Conservation (phyloP, 2,888 invertebrate genomes). For the Sphaerophoria rueppellii region DNA sequence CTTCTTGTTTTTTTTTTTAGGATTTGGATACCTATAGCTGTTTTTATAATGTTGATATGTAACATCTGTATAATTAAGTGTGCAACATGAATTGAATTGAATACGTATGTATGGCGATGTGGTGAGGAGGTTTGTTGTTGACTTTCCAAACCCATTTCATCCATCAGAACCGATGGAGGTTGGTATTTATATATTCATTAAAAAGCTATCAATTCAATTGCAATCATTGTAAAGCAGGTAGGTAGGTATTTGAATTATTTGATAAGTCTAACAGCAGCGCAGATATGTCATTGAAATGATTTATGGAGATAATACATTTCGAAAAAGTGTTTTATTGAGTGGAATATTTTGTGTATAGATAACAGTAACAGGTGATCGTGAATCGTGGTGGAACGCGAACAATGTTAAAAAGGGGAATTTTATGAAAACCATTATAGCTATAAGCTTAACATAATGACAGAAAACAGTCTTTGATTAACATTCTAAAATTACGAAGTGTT, state of each 20-base stretch:
- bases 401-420: no score
- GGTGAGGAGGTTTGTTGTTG: constrained; percentile 12
- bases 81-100: constrained; percentile 11
- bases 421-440: no score
- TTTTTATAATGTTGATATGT: constrained; percentile 25
- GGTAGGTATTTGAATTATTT: constrained; percentile 34
- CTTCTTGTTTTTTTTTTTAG: constrained; percentile 13
- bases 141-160: constrained; percentile 11
- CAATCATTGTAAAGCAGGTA: constrained; percentile 11
- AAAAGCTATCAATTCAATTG: constrained; percentile 44
- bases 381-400: neutral
- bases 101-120: no score
- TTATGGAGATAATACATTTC: constrained; percentile 7
- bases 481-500: no score
- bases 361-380: neutral
- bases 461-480: no score
- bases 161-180: neutral
- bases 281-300: constrained; percentile 31
- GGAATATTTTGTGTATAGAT: neutral
- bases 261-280: constrained; percentile 17
- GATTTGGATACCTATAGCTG: neutral
- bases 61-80: constrained; percentile 34
- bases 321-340: neutral
- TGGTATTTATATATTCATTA: constrained; percentile 36
- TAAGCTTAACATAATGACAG: no score